Evolutionary conservation across 2,888 invertebrate species (phyloP).

Genomic region (Asteroscopus sphinx): DNA sequence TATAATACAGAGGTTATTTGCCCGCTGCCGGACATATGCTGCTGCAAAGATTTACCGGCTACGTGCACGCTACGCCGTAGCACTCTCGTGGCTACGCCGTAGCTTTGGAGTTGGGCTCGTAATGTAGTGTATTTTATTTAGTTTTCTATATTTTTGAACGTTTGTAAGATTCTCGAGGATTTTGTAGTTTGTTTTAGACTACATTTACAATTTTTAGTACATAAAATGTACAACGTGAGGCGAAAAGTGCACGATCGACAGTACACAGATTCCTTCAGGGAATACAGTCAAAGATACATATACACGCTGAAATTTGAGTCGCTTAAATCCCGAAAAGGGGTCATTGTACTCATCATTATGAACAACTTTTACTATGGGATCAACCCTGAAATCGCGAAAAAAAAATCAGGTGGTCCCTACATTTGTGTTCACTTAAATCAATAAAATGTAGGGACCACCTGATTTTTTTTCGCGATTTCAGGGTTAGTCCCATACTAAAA

Average conservation of each 20-base stretch:
- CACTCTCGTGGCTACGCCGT: conserved; percentile 45
- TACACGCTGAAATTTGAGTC: too few relatives aligned
- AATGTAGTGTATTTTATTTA: conserved; percentile 44
- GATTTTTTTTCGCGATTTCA: too few relatives aligned
- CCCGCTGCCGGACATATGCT: conserved; percentile 46
- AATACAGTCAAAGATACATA: conserved; percentile 2
- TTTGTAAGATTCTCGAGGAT: conserved; percentile 16
- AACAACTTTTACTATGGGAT: too few relatives aligned
- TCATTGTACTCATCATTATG: too few relatives aligned
- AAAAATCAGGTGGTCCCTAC: too few relatives aligned
- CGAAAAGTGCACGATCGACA: conserved; percentile 26
- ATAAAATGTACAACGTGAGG: not conserved
- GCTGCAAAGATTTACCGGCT: conserved; percentile 51
- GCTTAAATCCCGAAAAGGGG: too few relatives aligned
- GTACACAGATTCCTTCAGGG: conserved; percentile 19
- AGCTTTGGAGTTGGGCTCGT: conserved; percentile 37
- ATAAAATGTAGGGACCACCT: too few relatives aligned
- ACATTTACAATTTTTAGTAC: not conserved
- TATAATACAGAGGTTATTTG: conserved; percentile 49
- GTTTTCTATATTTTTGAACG: conserved; percentile 49
- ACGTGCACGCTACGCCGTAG: conserved; percentile 60
- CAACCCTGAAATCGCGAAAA: too few relatives aligned
- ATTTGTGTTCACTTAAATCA: too few relatives aligned
- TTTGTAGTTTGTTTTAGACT: conserved; percentile 25
- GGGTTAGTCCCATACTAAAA: too few relatives aligned